Evolutionary conservation across 1,140 invertebrate genomes (phyloP), one percentile per base, ranked within the genome.

Genomic region (Dendrolimus kikuchii): DNA sequence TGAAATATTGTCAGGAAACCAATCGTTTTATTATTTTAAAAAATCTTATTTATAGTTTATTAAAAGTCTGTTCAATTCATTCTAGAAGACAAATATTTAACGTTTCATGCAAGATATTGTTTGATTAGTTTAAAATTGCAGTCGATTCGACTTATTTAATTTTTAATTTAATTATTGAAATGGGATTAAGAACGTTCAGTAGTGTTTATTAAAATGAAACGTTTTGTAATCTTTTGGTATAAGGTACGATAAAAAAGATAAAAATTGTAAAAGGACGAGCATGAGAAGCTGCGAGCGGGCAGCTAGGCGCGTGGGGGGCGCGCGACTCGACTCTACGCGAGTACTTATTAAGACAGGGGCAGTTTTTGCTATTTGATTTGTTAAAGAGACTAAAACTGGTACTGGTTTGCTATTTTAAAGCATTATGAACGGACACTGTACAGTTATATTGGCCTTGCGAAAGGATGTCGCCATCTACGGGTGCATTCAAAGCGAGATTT

Each of bases 321-420:
- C 68, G 72, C 77, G 80, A 81, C 80, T 68, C 59, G 81, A 77
- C 77, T 67, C 70, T 78, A 68, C 71, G 59, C 75, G 68, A 71
- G 68, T 82, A 81, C 81, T 81, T 83, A 83, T 83, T 83, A 81
- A 83, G 75, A 76, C 78, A 76, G 70, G 76, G 73, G 74, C 78
- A 82, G 77, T 81, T 86, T 86, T 83, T 86, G 76, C 77, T 80
- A 77, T 81, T 85, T 83, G 77, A 83, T 86, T 86, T 86, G 71
- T 77, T 74, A 80, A 82, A 81, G 75, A 76, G 70, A 73, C 67
- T 77, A 77, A 77, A 70, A 72, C 71, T 54, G 65, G 68, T 81
- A 84, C 82, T 75, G 79, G 82, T 86, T 81, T 77, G 80, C 79
- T 86, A 86, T 86, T 85, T 81, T 71, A 82, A 81, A 76, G 64